Percentiles rank a stretch among this genome's conserved stretches.
Evolutionary conservation across 2,888 invertebrate species (phyloP).

Genomic region (Scaptomyza caliginosa): DNA sequence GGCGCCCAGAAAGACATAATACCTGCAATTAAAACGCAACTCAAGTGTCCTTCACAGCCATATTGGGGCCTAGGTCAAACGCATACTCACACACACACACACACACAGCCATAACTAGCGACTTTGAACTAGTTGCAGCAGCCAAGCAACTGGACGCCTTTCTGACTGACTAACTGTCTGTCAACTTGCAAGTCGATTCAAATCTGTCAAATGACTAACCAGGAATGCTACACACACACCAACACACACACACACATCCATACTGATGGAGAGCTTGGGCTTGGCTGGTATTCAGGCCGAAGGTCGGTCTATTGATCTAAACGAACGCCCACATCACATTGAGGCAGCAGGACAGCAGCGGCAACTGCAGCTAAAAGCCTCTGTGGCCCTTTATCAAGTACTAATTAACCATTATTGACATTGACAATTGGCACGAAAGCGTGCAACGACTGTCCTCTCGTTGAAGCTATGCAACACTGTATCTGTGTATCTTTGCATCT

Average conservation of each 20-base stretch:
- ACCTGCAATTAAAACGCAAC: constrained; percentile 81
- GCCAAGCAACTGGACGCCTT: constrained; percentile 6
- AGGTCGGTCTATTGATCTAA: constrained; percentile 75
- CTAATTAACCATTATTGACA: constrained; percentile 76
- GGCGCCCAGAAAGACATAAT: constrained; percentile 71
- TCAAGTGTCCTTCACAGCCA: constrained; percentile 77
- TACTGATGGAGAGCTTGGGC: constrained; percentile 4
- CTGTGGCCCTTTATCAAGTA: constrained; percentile 48
- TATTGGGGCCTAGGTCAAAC: constrained; percentile 80
- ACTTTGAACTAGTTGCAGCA: constrained; percentile 72
- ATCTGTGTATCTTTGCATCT: constrained; percentile 10
- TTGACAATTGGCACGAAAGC: constrained; percentile 71
- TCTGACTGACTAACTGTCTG: constrained; percentile 11
- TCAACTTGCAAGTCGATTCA: constrained; percentile 45
- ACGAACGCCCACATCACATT: constrained; percentile 63
- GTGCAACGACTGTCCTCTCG: constrained; percentile 31
- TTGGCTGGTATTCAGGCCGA: constrained; percentile 52
- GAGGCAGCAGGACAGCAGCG: constrained; percentile 5
- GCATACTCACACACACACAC: constrained; percentile 23
- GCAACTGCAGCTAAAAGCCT: constrained; percentile 10
- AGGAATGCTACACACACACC: constrained; percentile 17
- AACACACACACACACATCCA: neutral
- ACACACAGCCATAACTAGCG: constrained; percentile 30
- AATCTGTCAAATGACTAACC: constrained; percentile 79
- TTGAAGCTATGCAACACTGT: constrained; percentile 1